Evolutionary conservation across 2,888 invertebrate species (phyloP).

Genomic region (Oscheius sp.): DNA sequence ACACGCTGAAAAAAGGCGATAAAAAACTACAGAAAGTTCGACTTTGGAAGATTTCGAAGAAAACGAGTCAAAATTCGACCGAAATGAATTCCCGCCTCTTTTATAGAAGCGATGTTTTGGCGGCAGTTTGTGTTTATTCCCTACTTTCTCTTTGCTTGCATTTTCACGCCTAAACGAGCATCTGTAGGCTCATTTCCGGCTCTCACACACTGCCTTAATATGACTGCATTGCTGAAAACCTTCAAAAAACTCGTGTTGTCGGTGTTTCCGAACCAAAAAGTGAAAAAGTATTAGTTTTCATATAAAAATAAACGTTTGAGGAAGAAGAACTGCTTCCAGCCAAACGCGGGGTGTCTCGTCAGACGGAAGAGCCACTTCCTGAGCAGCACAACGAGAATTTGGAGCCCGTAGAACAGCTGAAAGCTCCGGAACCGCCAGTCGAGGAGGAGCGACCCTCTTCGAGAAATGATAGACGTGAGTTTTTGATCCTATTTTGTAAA

Average conservation of each 20-base stretch:
- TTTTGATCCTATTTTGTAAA: not conserved
- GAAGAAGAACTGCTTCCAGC: not conserved
- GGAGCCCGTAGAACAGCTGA: not conserved
- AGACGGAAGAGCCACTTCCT: not conserved
- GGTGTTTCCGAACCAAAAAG: no score
- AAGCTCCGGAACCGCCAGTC: not conserved
- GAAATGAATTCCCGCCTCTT: not conserved
- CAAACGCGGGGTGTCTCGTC: no score
- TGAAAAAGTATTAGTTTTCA: not conserved
- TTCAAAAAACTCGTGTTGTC: no score
- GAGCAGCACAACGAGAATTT: not conserved
- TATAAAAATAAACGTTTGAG: not conserved
- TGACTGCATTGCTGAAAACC: no score
- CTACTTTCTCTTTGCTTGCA: no score
- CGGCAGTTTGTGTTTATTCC: no score
- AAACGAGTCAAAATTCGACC: not conserved
- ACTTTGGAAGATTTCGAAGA: not conserved
- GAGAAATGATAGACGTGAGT: conserved; percentile 1
- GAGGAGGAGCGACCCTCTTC: not conserved
- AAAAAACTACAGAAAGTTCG: not conserved
- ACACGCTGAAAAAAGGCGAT: not conserved
- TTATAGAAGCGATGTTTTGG: not conserved
- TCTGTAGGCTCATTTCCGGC: no score
- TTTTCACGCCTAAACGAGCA: no score
- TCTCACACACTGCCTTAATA: no score